Evolutionary conservation across 2,113 vertebrate species (phyloP).

Genomic region (Percopsis transmontana): DNA sequence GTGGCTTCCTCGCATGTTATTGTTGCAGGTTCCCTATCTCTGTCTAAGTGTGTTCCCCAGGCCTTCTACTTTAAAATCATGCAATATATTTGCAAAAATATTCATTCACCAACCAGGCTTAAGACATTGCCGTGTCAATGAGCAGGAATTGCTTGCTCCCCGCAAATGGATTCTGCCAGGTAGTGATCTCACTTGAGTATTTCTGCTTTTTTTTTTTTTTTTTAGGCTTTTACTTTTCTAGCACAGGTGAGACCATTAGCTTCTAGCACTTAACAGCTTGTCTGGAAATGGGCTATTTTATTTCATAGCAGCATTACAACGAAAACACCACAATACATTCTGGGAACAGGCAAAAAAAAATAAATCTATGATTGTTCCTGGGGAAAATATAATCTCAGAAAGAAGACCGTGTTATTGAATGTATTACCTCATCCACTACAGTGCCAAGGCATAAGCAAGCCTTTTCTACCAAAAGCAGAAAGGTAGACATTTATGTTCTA

Average conservation of each 20-base stretch:
- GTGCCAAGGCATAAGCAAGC: constrained; percentile 8
- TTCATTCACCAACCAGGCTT: constrained; percentile 70
- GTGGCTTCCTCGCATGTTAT: constrained; percentile 49
- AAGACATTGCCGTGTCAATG: constrained; percentile 66
- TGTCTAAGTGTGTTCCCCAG: constrained; percentile 51
- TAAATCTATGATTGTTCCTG: constrained; percentile 37
- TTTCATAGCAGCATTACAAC: constrained; percentile 28
- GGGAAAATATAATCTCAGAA: constrained; percentile 45
- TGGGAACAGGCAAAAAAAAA: constrained; percentile 9
- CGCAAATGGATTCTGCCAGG: constrained; percentile 57
- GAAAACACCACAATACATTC: constrained; percentile 44
- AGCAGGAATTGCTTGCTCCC: constrained; percentile 66
- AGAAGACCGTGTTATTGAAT: constrained; percentile 48
- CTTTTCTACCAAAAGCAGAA: constrained; percentile 9
- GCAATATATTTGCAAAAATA: constrained; percentile 79
- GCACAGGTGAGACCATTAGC: constrained; percentile 50
- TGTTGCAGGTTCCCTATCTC: constrained; percentile 43
- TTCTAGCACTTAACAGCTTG: constrained; percentile 55
- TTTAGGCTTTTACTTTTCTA: constrained; percentile 5
- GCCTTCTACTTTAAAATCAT: constrained; percentile 76
- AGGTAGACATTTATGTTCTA: not conserved
- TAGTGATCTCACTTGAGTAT: constrained; percentile 47
- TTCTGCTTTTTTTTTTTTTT: constrained; percentile 25
- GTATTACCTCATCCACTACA: constrained; percentile 36
- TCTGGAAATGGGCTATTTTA: constrained; percentile 51